A percentile compares a stretch with the other conserved stretches of the same genome.
These are phyloP conservation scores for Pentamera pediparva DNA, from an alignment of 53 echinoderm and acorn worm genomes.

Conservation along the genomic window DNA sequence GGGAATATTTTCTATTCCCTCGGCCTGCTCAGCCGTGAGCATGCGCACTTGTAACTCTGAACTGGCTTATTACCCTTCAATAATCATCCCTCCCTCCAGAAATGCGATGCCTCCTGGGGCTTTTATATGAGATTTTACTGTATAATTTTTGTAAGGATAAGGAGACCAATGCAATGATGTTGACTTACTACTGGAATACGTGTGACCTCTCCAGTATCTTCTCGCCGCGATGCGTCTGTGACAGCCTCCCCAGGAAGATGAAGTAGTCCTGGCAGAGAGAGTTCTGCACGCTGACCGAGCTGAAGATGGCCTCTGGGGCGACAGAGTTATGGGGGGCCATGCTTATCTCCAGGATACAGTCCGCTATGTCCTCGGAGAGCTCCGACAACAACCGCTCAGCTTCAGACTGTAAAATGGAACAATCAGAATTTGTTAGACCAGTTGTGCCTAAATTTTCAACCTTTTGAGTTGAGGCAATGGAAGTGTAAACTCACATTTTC, in stretches of 20 bases:
- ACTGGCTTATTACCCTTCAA: no score
- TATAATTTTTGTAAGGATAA: neutral
- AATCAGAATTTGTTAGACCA: no score
- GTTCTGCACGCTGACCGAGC: constrained; percentile 60
- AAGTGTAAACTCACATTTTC: no score
- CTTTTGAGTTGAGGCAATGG: no score
- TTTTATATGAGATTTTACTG: no score
- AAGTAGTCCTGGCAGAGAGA: constrained; percentile 94
- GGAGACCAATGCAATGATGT: neutral
- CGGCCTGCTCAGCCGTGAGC: no score
- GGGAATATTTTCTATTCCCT: no score
- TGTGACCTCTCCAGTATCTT: constrained; percentile 83
- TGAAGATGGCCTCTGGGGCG: constrained; percentile 81
- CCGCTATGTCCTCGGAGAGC: constrained; percentile 77
- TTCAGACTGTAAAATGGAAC: constrained; percentile 45
- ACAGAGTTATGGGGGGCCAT: constrained; percentile 58
- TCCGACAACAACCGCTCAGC: constrained; percentile 68
- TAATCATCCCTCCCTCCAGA: no score
- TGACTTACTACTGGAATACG: constrained; percentile 91
- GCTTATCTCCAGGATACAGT: constrained; percentile 83
- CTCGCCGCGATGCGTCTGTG: constrained; percentile 69
- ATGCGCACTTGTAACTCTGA: neutral
- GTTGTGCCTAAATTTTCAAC: no score
- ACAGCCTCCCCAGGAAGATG: constrained; percentile 76
- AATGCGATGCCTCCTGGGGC: no score